Base-by-base conservation (phyloP, 2,888 invertebrate genomes). In the Xestia ashworthii region DNA sequence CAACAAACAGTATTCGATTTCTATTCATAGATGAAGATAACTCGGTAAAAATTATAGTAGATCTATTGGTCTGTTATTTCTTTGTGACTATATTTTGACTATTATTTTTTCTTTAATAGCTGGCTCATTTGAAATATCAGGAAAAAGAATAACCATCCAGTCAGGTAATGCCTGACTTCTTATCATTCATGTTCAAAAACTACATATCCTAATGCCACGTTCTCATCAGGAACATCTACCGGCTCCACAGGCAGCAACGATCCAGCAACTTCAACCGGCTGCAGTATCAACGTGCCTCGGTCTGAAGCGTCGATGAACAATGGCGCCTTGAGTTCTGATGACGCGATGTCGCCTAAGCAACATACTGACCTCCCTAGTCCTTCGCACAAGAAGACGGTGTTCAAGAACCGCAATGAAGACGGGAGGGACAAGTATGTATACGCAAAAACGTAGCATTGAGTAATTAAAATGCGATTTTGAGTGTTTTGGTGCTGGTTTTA, bases 331-430 rank as follows among this genome's bases (percentile, higher is more conserved):
- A 87, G 87, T 25, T 83, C 87, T 0, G 83, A 79, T 11, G 85
- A 87, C 5, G 50, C 71, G 16, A 66, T 25, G 0, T 87, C 87
- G 64, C 88, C 87, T 0, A 87, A 81, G n/a, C 82, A 83, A 67
- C 92, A 92, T 66, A 87, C 90, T 11, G 94, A 94, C 87, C 89
- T 97, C 75, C 97, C 97, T 80, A 98, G 98, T 77, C 98, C 98
- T 0, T 97, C 97, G 53, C 97, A 97, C 44, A 98, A 98, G 94
- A 98, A 98, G 93, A 97, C 98, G 85, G 97, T 99, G 89, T 98
- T 98, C 91, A 99, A 99, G 95, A 98, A 98, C 91, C 98, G 98
- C 92, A 98, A 98, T 86, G 99, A 99, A 94, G 99, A 99, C 93
- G 99, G 99, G 88, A 98, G 99, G 97, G 99, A 99, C 93, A 98